A percentile compares a stretch with the other conserved stretches of the same genome.
Conservation (phyloP, 2,888 invertebrate species). For the Sturmia bella region DNA sequence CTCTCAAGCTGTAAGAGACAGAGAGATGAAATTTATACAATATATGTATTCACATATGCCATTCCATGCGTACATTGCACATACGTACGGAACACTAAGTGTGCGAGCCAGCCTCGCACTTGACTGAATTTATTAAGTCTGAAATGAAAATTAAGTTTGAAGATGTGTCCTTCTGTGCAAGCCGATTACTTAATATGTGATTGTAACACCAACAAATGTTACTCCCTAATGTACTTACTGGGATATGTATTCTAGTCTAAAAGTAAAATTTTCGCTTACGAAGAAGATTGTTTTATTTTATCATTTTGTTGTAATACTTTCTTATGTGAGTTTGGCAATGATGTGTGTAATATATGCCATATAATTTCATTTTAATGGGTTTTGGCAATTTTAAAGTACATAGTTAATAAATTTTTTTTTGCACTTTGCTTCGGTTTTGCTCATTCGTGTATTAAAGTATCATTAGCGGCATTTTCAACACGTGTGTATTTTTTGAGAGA, state of each 20-base stretch:
- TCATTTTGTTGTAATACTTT: not conserved
- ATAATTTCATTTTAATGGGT: constrained; percentile 64
- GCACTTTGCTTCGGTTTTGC: not conserved
- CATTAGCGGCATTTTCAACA: not conserved
- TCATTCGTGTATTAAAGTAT: not conserved
- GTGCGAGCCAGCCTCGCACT: too few relatives aligned
- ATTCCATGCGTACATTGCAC: too few relatives aligned
- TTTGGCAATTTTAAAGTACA: constrained; percentile 44
- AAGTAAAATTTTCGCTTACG: constrained; percentile 2
- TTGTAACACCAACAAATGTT: too few relatives aligned
- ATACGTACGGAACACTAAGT: too few relatives aligned
- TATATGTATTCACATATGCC: too few relatives aligned
- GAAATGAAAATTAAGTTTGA: too few relatives aligned
- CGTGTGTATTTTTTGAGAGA: not conserved
- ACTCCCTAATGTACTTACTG: too few relatives aligned
- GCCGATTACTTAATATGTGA: too few relatives aligned
- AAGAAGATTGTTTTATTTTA: not conserved
- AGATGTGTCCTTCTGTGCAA: too few relatives aligned
- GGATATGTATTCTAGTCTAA: not conserved
- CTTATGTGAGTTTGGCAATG: constrained; percentile 33
- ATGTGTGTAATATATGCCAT: constrained; percentile 59
- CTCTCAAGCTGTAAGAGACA: too few relatives aligned
- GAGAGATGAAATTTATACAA: too few relatives aligned
- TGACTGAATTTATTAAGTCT: too few relatives aligned
- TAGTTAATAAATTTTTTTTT: not conserved